phyloP scores from a whole-genome alignment of 2,888 invertebrate species.

The Pemphredon lugubris region DNA sequence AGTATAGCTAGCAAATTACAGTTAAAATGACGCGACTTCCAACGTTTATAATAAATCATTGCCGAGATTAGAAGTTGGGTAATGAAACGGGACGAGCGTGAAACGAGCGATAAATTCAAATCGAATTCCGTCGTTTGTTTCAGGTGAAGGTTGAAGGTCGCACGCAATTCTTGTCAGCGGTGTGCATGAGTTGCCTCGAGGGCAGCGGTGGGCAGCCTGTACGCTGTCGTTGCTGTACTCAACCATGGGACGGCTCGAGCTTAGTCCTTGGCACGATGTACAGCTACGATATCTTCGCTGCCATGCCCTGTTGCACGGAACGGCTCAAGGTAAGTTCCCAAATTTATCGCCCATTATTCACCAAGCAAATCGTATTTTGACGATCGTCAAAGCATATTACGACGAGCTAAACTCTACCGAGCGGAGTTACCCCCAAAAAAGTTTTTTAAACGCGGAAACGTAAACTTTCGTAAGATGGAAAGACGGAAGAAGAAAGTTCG shows the following conservation, averaged over 20 bases:
- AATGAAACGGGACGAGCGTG: too few relatives aligned
- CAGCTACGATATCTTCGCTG: slow-evolving; percentile 98
- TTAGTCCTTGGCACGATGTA: slow-evolving; percentile 98
- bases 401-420: too few relatives aligned
- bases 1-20: too few relatives aligned
- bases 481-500: too few relatives aligned
- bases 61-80: too few relatives aligned
- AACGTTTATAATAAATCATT: too few relatives aligned
- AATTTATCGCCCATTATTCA: slow-evolving; percentile 5
- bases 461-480: too few relatives aligned
- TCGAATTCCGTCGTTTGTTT: slow-evolving; percentile 51
- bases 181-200: slow-evolving; percentile 97
- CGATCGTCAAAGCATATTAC: too few relatives aligned
- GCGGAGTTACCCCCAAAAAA: background rate
- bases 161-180: slow-evolving; percentile 94
- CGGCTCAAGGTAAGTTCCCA: slow-evolving; percentile 89
- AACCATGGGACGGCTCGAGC: slow-evolving; percentile 95
- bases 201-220: slow-evolving; percentile 89
- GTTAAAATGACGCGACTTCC: too few relatives aligned
- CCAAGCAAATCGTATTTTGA: background rate
- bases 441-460: too few relatives aligned
- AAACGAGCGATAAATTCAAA: too few relatives aligned
- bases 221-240: slow-evolving; percentile 92
- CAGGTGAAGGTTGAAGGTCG: slow-evolving; percentile 96
- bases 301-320: slow-evolving; percentile 97